phyloP scores from a whole-genome alignment of 1,140 invertebrate genomes.

The Lasioglossum albipes region DNA sequence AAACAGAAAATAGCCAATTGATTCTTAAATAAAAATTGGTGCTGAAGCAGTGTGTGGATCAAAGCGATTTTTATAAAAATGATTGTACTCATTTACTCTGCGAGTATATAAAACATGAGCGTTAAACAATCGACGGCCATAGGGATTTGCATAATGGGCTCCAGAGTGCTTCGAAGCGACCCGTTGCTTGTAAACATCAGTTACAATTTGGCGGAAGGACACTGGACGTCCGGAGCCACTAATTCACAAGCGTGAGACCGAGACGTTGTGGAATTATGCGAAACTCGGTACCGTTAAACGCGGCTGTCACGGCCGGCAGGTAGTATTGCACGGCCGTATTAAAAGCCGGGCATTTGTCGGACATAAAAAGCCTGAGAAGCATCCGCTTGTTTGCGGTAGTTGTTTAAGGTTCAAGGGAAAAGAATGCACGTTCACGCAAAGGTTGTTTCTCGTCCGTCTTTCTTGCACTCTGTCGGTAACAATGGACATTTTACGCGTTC shows the following conservation, averaged over 20 bases:
- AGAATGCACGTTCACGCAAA: too few species aligned
- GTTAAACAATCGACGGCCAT: too few species aligned
- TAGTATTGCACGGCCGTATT: neutral
- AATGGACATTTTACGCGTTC: slow-evolving; percentile 31
- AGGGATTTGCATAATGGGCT: too few species aligned
- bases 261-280: neutral
- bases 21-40: too few species aligned
- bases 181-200: neutral
- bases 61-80: too few species aligned
- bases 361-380: neutral
- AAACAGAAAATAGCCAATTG: too few species aligned
- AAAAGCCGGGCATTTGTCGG: neutral
- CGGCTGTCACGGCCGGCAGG: too few species aligned
- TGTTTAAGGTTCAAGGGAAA: neutral
- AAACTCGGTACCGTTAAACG: slow-evolving; percentile 17
- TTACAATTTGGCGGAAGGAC: neutral
- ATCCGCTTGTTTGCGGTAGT: neutral
- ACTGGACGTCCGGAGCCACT: neutral
- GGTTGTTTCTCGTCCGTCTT: neutral
- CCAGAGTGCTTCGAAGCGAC: neutral
- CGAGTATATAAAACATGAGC: too few species aligned
- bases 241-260: neutral
- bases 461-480: neutral
- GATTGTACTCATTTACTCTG: too few species aligned
- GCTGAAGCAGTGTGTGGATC: too few species aligned